phyloP scores from a whole-genome alignment of 2,113 vertebrate species.

The Hiodon alosoides region DNA sequence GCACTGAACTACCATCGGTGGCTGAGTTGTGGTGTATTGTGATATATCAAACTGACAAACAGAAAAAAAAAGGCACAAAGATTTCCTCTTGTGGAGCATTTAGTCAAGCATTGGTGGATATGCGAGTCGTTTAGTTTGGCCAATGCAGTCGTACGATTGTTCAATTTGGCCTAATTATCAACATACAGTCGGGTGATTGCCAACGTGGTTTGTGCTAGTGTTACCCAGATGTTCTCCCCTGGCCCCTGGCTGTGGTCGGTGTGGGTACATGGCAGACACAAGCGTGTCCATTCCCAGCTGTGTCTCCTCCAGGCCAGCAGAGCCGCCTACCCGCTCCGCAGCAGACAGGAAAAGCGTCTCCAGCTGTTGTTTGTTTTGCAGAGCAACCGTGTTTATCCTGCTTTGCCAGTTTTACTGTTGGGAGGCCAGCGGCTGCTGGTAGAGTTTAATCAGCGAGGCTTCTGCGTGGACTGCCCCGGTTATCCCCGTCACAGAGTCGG shows the following conservation, averaged over 20 bases:
- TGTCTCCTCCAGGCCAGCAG: background rate
- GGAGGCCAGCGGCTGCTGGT: background rate
- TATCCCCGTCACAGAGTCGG: background rate
- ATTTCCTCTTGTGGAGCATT: no score
- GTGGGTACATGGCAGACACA: background rate
- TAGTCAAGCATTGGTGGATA: no score
- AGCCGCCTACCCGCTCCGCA: slow-evolving; percentile 6
- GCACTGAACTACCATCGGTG: background rate
- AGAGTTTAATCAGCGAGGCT: no score
- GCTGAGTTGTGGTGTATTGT: background rate
- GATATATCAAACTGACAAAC: no score
- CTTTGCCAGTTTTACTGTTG: slow-evolving; percentile 18
- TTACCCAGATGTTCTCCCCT: background rate
- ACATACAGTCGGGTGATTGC: no score
- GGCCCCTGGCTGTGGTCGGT: background rate
- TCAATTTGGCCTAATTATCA: background rate
- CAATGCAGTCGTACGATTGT: background rate
- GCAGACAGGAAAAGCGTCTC: background rate
- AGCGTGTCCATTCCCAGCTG: background rate
- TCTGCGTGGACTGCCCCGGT: no score
- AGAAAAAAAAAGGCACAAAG: no score
- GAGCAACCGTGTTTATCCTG: slow-evolving; percentile 15
- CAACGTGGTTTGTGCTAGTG: background rate
- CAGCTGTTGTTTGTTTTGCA: slow-evolving; percentile 34
- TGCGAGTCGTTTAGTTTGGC: background rate